Evolutionary conservation across 2,888 invertebrate genomes (phyloP).

Genomic region (Xylocampa areola): DNA sequence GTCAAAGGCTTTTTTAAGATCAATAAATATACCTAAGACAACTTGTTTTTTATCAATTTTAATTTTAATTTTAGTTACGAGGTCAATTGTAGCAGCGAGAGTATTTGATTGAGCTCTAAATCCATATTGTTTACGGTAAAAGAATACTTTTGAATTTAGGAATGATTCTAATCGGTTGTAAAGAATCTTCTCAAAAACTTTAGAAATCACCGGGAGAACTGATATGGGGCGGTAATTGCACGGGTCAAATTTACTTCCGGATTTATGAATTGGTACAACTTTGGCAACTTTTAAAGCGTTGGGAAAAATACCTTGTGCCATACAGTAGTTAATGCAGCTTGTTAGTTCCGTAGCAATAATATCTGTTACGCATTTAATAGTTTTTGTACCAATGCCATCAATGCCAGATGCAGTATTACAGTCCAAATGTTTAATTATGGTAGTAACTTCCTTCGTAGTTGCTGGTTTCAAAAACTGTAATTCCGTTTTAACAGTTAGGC

Average conservation of each 20-base stretch:
- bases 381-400: slow-evolving; percentile 3
- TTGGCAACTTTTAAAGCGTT: slow-evolving; percentile 5
- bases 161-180: slow-evolving; percentile 6
- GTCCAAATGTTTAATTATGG: not conserved
- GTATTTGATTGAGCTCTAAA: not conserved
- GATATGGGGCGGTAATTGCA: slow-evolving; percentile 5
- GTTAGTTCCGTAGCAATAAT: not conserved
- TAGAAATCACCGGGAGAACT: too few relatives aligned
- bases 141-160: not conserved
- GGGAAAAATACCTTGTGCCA: not conserved
- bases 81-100: too few relatives aligned
- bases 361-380: not conserved
- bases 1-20: too few relatives aligned
- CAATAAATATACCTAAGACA: not conserved
- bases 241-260: slow-evolving; percentile 5
- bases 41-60: too few relatives aligned
- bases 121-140: slow-evolving; percentile 8
- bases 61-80: too few relatives aligned
- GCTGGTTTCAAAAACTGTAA: slow-evolving; percentile 5
- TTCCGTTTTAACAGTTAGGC: not conserved
- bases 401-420: slow-evolving; percentile 3
- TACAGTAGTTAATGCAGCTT: not conserved
- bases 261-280: slow-evolving; percentile 9
- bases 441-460: not conserved
- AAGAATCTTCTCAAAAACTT: slow-evolving; percentile 5